Evolutionary conservation across 92 coral and sea anemone species (phyloP).

Genomic region (Palythoa heliodiscus): DNA sequence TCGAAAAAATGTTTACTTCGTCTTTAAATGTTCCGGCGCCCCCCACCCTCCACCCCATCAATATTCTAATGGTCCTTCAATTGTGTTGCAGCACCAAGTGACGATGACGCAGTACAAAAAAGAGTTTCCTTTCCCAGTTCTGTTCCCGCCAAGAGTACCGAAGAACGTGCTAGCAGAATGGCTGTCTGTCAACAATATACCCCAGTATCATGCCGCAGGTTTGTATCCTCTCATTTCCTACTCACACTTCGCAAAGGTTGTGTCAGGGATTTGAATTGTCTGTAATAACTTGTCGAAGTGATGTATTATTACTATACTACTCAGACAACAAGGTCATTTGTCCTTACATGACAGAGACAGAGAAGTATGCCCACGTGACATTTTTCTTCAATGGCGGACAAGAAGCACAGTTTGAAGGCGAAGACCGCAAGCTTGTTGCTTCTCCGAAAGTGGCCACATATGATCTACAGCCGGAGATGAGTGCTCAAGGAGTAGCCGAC

Average conservation of each 20-base stretch:
- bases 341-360: constrained; percentile 73
- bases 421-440: constrained; percentile 82
- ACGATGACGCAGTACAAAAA: constrained; percentile 96
- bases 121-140: constrained; percentile 89
- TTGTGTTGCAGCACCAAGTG: constrained; percentile 58
- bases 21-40: no score
- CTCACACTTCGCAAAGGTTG: no score
- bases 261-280: no score
- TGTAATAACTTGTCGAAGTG: no score
- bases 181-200: constrained; percentile 72
- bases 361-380: constrained; percentile 97
- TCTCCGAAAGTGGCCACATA: constrained; percentile 97
- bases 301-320: no score
- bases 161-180: constrained; percentile 97
- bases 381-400: constrained; percentile 99
- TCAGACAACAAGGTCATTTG: neutral
- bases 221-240: no score
- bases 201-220: constrained; percentile 97
- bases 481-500: constrained; percentile 80
- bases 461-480: constrained; percentile 93
- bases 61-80: no score
- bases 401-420: constrained; percentile 89
- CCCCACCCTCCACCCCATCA: no score
- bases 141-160: constrained; percentile 92
- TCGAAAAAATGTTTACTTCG: no score